These are phyloP conservation scores for Lucilia sericata DNA, from an alignment of 1,140 invertebrate genomes.

Conservation along the genomic window DNA sequence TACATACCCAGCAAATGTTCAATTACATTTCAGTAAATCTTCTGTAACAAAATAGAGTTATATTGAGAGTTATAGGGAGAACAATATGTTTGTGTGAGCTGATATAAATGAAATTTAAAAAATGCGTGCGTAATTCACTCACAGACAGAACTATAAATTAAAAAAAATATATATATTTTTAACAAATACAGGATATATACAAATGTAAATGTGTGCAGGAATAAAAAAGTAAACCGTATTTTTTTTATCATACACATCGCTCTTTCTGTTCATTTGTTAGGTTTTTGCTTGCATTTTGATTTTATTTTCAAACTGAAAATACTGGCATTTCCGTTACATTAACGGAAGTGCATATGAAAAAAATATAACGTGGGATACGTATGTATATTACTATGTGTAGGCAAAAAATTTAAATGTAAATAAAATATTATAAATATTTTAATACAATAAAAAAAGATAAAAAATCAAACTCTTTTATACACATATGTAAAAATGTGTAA, in stretches of 20 bases:
- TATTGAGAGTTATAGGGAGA: background rate
- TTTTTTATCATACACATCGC: background rate
- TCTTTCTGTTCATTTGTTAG: too few relatives aligned
- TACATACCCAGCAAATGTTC: background rate
- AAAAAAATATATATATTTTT: background rate
- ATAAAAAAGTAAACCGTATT: background rate
- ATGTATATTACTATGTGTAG: background rate
- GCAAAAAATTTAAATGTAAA: constrained; percentile 9
- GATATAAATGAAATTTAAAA: background rate
- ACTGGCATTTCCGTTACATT: constrained; percentile 1
- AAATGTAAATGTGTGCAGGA: background rate
- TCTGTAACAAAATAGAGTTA: background rate
- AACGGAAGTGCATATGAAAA: background rate
- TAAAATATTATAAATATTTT: constrained; percentile 1
- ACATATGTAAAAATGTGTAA: background rate
- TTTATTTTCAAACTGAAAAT: constrained; percentile 21
- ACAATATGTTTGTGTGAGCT: background rate
- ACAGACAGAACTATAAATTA: constrained; percentile 20
- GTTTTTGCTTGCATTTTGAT: background rate
- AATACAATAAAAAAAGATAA: background rate
- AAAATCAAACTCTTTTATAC: background rate
- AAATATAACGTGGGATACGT: background rate
- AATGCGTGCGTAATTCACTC: constrained; percentile 12
- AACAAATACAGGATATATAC: background rate
- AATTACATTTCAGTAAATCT: background rate